These are phyloP conservation scores for Caenorhabditis inopinata DNA, from an alignment of 1,140 invertebrate genomes.

Conservation along the genomic window DNA sequence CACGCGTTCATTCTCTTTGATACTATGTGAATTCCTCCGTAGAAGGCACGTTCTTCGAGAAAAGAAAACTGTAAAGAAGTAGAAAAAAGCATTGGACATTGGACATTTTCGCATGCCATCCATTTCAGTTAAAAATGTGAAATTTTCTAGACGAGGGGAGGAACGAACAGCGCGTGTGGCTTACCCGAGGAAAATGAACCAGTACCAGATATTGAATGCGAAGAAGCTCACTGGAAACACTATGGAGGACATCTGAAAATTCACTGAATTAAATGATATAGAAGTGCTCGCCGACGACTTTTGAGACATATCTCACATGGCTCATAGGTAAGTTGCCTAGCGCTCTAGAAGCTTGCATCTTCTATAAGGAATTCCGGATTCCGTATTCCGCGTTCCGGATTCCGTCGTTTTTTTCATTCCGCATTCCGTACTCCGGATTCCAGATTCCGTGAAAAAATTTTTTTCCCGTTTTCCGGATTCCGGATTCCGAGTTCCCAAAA, in stretches of 20 bases:
- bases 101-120: background rate
- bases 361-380: too few species aligned
- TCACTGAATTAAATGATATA: background rate
- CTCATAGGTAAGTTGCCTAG: too few species aligned
- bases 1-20: background rate
- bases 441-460: too few species aligned
- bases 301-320: too few species aligned
- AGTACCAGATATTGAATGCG: conserved; percentile 65
- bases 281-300: too few species aligned
- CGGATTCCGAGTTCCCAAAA: too few species aligned
- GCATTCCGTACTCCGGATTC: too few species aligned
- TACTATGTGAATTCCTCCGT: background rate
- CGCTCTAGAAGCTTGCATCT: too few species aligned
- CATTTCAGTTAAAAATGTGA: background rate
- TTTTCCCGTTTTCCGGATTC: too few species aligned
- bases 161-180: background rate
- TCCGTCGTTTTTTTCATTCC: too few species aligned
- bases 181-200: conserved; percentile 65
- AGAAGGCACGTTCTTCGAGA: background rate
- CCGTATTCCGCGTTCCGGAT: too few species aligned
- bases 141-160: background rate
- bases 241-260: conserved; percentile 56
- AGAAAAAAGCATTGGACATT: background rate
- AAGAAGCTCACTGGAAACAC: conserved; percentile 60
- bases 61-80: conserved; percentile 17